Base-by-base conservation (phyloP, 2,888 invertebrate species). In the Xestoiulus laeticollis region DNA sequence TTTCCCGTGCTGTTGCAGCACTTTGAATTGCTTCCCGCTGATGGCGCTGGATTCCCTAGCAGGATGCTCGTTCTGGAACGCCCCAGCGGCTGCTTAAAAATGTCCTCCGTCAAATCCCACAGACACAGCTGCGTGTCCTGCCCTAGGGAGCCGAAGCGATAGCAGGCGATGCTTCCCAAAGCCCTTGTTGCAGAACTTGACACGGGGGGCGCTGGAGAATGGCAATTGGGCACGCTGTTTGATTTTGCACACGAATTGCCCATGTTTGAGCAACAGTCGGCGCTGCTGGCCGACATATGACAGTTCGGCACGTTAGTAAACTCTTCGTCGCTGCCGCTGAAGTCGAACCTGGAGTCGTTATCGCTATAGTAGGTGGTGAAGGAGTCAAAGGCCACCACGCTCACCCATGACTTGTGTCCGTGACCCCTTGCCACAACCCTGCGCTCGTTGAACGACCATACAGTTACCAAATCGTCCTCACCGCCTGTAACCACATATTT, bases 21-120 rank as follows among this genome's bases (percentile, higher is more conserved):
- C 82, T 82, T 82, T 89, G 89, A 88, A 88, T 89, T 86, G 89
- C 88, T 89, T 89, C 90, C 89, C 89, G 87, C 32, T 89, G 89
- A 68, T 89, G 88, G 87, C 89, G 89, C 68, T 90, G 90, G 22
- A 91, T 90, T 84, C 89, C 87, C 85, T 26, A 83, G 19, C 33
- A 91, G 90, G 85, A 91, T 91, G 90, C 91, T 91, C 89, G 92
- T 91, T 89, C 92, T 90, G 86, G 90, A 90, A 82, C 91, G 90
- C 30, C 91, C 91, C 89, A 91, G 84, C 38, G 96, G 96, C 91
- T 96, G 96, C 90, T 95, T 93, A 88, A 99, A 93, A 88, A 98
- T 95, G 91, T 99, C 99, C 92, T 99, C 98, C 19, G 98, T 99
- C 89, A 99, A 94, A 92, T 99, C 99, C 99, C 99, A 99, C 89